These are phyloP conservation scores for Drosophila tanythrix DNA, from an alignment of 2,888 invertebrate species.

Conservation along the genomic window DNA sequence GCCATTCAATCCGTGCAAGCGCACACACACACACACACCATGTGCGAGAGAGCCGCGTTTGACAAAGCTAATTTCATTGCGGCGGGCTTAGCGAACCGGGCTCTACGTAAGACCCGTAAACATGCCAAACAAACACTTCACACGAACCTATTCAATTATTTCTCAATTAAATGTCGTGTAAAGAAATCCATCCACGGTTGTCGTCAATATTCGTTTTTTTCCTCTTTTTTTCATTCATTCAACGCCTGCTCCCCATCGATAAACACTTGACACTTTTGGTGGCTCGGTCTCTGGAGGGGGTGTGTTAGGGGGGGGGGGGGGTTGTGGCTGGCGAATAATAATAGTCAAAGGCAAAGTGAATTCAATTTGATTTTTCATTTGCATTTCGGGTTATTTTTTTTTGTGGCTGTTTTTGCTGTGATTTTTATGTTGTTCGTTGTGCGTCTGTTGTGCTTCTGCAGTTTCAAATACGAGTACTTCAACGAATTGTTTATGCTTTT, in stretches of 20 bases:
- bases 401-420: constrained; percentile 8
- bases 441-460: constrained; percentile 21
- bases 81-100: constrained; percentile 44
- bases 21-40: background rate
- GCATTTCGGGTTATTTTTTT: constrained; percentile 36
- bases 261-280: constrained; percentile 70
- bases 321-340: background rate
- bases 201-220: constrained; percentile 23
- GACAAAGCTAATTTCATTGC: constrained; percentile 78
- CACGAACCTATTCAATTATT: constrained; percentile 84
- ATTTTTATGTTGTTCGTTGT: constrained; percentile 40
- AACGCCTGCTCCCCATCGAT: constrained; percentile 31
- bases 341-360: constrained; percentile 63
- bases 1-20: constrained; percentile 57
- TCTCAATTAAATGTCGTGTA: constrained; percentile 82
- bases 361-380: constrained; percentile 67
- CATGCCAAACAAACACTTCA: constrained; percentile 81
- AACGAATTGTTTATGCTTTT: constrained; percentile 15
- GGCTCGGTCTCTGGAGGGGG: constrained; percentile 18
- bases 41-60: constrained; percentile 59
- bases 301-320: background rate
- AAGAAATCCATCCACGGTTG: constrained; percentile 63
- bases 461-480: constrained; percentile 44
- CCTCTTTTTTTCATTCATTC: constrained; percentile 9
- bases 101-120: constrained; percentile 44